Conservation (phyloP, 2,888 invertebrate species). For the Vannuccia rotundouncinata region DNA sequence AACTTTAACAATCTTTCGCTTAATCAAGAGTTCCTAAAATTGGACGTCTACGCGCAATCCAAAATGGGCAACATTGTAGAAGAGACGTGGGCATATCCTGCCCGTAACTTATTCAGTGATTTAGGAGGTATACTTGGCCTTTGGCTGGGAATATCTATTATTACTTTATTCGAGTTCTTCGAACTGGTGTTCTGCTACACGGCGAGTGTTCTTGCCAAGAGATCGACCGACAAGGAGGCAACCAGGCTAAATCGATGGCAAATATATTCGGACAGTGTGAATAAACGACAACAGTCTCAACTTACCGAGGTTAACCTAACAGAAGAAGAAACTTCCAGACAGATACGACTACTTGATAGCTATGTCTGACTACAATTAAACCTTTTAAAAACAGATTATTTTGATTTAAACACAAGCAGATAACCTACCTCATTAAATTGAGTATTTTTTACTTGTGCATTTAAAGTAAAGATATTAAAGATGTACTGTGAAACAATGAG, state of each 20-base stretch:
- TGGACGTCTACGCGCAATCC: slow-evolving; percentile 28
- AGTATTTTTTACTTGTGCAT: too few relatives aligned
- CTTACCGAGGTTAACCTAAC: not conserved
- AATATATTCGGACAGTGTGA: not conserved
- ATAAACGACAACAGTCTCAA: not conserved
- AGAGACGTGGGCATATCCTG: slow-evolving; percentile 33
- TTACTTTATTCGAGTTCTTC: slow-evolving; percentile 29
- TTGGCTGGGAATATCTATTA: slow-evolving; percentile 29
- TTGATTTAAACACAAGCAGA: too few relatives aligned
- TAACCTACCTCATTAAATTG: too few relatives aligned
- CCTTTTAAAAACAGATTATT: too few relatives aligned
- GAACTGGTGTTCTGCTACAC: slow-evolving; percentile 8
- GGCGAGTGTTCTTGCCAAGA: not conserved
- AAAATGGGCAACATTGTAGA: slow-evolving; percentile 31
- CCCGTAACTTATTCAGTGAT: slow-evolving; percentile 28
- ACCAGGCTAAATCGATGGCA: not conserved
- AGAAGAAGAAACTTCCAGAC: not conserved
- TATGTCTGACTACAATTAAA: too few relatives aligned
- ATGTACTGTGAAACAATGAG: too few relatives aligned
- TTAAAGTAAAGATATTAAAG: too few relatives aligned
- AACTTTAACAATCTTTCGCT: not conserved
- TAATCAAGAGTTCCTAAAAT: not conserved
- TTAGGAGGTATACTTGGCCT: slow-evolving; percentile 32
- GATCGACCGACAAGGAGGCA: not conserved
- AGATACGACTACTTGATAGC: not conserved